phyloP scores from a whole-genome alignment of 2,888 invertebrate genomes.

The Phania funesta region DNA sequence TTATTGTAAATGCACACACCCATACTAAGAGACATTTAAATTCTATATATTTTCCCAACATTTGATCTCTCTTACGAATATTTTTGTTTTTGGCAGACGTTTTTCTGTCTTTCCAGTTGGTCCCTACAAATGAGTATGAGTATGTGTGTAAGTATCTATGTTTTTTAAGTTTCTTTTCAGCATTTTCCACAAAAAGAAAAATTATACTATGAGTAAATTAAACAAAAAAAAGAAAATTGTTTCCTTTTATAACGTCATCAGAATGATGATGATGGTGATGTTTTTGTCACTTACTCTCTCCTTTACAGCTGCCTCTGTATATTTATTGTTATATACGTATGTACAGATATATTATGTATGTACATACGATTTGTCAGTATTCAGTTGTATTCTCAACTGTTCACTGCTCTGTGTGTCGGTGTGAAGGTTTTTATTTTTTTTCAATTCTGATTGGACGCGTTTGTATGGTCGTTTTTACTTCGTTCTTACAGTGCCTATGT shows the following conservation, averaged over 20 bases:
- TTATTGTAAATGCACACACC: constrained; percentile 12
- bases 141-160: not conserved
- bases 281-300: constrained; percentile 61
- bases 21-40: constrained; percentile 18
- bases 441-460: constrained; percentile 70
- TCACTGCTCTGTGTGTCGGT: constrained; percentile 17
- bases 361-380: constrained; percentile 13
- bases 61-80: constrained; percentile 30
- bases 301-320: constrained; percentile 23
- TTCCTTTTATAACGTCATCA: constrained; percentile 31
- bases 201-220: constrained; percentile 6
- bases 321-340: not conserved
- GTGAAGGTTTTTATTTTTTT: constrained; percentile 52
- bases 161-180: not conserved
- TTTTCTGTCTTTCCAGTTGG: constrained; percentile 8
- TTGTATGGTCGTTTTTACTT: constrained; percentile 62
- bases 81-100: constrained; percentile 44
- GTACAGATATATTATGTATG: not conserved
- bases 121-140: constrained; percentile 9
- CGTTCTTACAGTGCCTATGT: constrained; percentile 14
- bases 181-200: constrained; percentile 11
- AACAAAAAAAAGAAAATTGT: constrained; percentile 19
- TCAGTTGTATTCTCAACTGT: constrained; percentile 18
- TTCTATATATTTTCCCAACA: constrained; percentile 36
- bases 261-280: constrained; percentile 44